A percentile compares a stretch with the other conserved stretches of the same genome.
phyloP scores from a whole-genome alignment of 2,113 vertebrate genomes.

The Oncorhynchus masou region DNA sequence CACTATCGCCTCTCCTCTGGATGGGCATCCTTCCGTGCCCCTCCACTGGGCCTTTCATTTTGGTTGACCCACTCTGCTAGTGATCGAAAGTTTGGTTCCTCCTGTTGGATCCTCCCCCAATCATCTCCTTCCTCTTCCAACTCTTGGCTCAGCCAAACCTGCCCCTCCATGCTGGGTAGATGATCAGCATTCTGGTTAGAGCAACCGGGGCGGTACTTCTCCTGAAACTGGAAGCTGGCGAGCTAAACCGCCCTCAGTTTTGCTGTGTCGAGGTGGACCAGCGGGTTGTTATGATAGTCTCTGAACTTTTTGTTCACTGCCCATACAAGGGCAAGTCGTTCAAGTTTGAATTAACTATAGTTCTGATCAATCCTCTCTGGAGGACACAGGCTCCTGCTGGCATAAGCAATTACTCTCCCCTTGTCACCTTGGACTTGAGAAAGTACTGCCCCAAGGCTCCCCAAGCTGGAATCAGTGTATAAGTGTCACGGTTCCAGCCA shows the following conservation, averaged over 20 bases:
- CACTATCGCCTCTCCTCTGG: no score
- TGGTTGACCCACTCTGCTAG: not conserved
- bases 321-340: not conserved
- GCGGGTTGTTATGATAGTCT: conserved; percentile 5
- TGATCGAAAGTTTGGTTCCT: no score
- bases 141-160: no score
- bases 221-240: not conserved
- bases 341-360: conserved; percentile 1
- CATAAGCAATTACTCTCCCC: conserved; percentile 9
- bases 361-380: conserved; percentile 3
- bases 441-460: conserved; percentile 6
- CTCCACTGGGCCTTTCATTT: not conserved
- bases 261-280: not conserved
- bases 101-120: no score
- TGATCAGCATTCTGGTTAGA: not conserved
- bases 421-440: not conserved
- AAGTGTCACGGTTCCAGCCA: no score
- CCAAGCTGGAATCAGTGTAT: conserved; percentile 9
- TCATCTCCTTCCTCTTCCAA: no score
- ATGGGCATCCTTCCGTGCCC: no score
- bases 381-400: not conserved
- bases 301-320: not conserved
- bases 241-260: not conserved
- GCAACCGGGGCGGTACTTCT: not conserved
- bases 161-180: not conserved